Conservation (phyloP, 2,113 vertebrate genomes). For the Marmota monax region DNA sequence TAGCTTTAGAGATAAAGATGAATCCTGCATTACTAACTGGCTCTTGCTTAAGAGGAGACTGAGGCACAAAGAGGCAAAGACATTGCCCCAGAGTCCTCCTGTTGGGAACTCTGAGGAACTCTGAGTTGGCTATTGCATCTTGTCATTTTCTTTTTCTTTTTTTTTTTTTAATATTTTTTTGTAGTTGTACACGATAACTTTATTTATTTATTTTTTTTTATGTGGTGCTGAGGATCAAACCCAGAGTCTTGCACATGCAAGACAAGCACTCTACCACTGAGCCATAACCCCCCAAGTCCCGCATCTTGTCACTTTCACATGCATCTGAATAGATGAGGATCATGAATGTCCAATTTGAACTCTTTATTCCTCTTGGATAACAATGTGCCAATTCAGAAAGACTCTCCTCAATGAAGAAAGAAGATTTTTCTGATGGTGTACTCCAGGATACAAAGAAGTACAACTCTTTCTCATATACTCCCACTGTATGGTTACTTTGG, state of each 20-base stretch:
- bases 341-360: background rate
- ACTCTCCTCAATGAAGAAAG: background rate
- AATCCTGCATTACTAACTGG: background rate
- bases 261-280: too few relatives aligned
- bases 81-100: background rate
- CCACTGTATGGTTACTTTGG: background rate
- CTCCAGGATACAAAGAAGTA: background rate
- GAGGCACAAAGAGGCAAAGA: background rate
- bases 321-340: background rate
- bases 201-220: too few relatives aligned
- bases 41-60: background rate
- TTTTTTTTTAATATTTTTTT: too few relatives aligned
- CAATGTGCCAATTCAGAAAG: conserved; percentile 11
- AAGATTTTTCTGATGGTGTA: background rate
- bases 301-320: background rate
- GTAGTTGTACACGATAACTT: too few relatives aligned
- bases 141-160: background rate
- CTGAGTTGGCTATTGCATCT: background rate
- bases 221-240: too few relatives aligned
- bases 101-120: background rate
- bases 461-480: background rate
- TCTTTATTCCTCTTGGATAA: conserved; percentile 15
- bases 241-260: too few relatives aligned
- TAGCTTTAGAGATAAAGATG: background rate
- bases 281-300: too few relatives aligned